Percentiles rank a stretch among this genome's conserved stretches.
These are phyloP conservation scores for Caretta caretta DNA, from an alignment of 2,113 vertebrate genomes.

Conservation along the genomic window DNA sequence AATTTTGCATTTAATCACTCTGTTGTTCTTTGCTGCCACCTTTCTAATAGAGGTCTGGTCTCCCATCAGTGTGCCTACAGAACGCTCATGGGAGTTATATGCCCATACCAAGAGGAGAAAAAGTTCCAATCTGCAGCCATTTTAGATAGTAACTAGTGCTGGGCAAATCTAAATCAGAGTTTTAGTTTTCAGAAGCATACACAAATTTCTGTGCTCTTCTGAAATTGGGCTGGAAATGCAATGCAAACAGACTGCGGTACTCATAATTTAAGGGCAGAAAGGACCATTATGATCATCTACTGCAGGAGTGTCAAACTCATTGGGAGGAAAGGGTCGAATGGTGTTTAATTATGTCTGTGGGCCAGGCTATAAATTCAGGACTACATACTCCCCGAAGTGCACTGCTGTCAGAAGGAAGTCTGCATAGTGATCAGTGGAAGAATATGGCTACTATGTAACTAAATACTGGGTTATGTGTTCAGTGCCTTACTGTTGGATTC, in stretches of 20 bases:
- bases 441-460: not conserved
- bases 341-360: not conserved
- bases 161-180: not conserved
- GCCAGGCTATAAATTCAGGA: not conserved
- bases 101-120: not conserved
- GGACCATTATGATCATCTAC: not conserved
- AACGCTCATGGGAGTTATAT: conserved; percentile 42
- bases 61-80: conserved; percentile 57
- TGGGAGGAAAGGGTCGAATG: not conserved
- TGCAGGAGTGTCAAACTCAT: not conserved
- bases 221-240: not conserved
- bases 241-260: not conserved
- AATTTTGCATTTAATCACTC: conserved; percentile 80
- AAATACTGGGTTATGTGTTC: not conserved
- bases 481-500: not conserved
- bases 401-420: not conserved
- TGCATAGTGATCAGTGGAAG: not conserved
- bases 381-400: rapidly evolving
- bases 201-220: not conserved
- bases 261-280: not conserved
- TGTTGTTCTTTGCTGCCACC: conserved; percentile 77
- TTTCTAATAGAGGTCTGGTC: conserved; percentile 79
- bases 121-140: conserved; percentile 10
- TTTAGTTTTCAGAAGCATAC: not conserved
- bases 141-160: conserved; percentile 35